Evolutionary conservation across 2,797 vertebrate genomes (phyloP).

Genomic region (Threskiornis aethiopicus): DNA sequence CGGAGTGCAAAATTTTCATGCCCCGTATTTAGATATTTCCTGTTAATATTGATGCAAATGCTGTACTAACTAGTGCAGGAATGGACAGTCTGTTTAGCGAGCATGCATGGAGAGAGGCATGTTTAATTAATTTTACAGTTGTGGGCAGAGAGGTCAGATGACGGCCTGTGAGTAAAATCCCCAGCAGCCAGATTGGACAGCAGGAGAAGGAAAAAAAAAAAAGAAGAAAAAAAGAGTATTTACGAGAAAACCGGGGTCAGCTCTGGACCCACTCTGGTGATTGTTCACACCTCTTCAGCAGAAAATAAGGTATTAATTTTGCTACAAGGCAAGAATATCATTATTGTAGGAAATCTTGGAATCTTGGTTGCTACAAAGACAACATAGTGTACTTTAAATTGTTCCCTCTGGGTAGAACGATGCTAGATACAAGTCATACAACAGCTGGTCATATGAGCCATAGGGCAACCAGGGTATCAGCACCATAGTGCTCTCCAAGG

Average conservation of each 20-base stretch:
- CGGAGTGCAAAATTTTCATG: not conserved
- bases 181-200: not conserved
- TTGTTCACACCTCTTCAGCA: too few relatives aligned
- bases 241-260: too few relatives aligned
- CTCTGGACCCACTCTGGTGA: too few relatives aligned
- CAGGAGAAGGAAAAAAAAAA: not conserved
- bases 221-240: too few relatives aligned
- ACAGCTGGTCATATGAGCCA: not conserved
- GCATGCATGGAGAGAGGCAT: not conserved
- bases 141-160: not conserved
- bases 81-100: not conserved
- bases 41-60: not conserved
- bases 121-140: conserved; percentile 27
- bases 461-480: not conserved
- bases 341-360: too few relatives aligned
- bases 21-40: not conserved
- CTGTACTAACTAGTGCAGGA: not conserved
- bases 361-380: not conserved
- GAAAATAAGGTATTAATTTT: too few relatives aligned
- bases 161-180: not conserved
- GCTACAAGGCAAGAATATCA: too few relatives aligned
- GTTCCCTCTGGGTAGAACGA: not conserved
- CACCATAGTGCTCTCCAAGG: not conserved
- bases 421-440: not conserved
- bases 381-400: not conserved